Percentiles rank a stretch among this genome's conserved stretches.
Evolutionary conservation across 2,797 vertebrate species (phyloP).

Genomic region (Lepidocolaptes lacrymiger): DNA sequence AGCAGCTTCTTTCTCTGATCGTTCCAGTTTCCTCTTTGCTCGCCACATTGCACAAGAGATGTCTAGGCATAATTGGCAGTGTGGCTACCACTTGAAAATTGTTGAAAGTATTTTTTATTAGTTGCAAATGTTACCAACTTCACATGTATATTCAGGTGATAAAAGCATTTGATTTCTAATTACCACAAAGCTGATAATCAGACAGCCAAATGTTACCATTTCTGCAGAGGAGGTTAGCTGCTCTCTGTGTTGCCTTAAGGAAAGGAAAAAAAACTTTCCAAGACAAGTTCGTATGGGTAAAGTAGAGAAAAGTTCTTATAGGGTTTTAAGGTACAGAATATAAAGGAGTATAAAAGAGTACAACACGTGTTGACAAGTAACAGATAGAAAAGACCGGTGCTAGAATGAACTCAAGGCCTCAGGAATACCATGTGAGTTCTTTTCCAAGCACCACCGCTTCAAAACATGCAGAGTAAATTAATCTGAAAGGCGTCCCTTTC

Average conservation of each 20-base stretch:
- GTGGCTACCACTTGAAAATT: not conserved
- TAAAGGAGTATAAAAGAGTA: too few species aligned
- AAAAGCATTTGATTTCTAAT: not conserved
- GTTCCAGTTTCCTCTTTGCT: not conserved
- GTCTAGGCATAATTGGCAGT: not conserved
- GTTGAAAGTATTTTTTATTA: not conserved
- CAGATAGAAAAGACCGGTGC: too few species aligned
- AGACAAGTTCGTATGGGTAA: too few species aligned
- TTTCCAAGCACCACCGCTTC: too few species aligned
- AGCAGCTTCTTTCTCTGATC: not conserved
- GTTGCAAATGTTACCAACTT: not conserved
- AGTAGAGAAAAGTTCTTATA: too few species aligned
- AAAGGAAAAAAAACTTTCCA: too few species aligned
- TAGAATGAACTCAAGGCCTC: too few species aligned
- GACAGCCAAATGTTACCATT: not conserved
- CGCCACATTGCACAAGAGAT: not conserved
- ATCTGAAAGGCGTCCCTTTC: too few species aligned
- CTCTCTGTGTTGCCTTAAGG: not conserved
- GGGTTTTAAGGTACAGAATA: too few species aligned
- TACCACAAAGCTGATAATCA: not conserved
- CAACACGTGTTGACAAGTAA: too few species aligned
- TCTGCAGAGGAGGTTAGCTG: not conserved
- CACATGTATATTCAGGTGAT: not conserved
- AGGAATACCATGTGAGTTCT: too few species aligned
- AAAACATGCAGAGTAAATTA: too few species aligned